Evolutionary conservation across 2,888 invertebrate genomes (phyloP).

Genomic region (Plebejus argus): DNA sequence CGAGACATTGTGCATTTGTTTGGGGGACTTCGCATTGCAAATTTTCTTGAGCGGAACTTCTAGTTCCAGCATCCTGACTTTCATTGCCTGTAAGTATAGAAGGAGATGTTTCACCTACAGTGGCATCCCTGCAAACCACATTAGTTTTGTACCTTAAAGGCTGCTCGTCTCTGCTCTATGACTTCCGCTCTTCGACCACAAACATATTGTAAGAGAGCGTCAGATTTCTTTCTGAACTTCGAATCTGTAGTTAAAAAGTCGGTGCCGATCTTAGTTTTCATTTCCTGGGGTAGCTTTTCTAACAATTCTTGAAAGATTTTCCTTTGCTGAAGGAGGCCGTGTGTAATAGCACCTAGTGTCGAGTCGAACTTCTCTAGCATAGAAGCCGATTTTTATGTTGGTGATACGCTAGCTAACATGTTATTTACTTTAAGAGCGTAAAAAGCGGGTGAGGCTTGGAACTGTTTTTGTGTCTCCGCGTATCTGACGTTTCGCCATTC

Average conservation of each 20-base stretch:
- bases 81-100: slow-evolving; percentile 6
- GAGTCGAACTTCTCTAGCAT: slow-evolving; percentile 37
- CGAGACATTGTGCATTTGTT: slow-evolving; percentile 20
- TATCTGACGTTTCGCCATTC: slow-evolving; percentile 33
- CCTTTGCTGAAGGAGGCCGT: too few relatives aligned
- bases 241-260: slow-evolving; percentile 35
- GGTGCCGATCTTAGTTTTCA: slow-evolving; percentile 30
- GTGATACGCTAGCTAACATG: slow-evolving; percentile 30
- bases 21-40: neutral
- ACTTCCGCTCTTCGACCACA: slow-evolving; percentile 37
- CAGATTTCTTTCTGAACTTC: slow-evolving; percentile 35
- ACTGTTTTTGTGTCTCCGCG: slow-evolving; percentile 34
- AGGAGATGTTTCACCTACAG: neutral
- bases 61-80: slow-evolving; percentile 12
- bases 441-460: slow-evolving; percentile 35
- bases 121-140: too few relatives aligned
- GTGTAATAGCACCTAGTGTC: slow-evolving; percentile 37
- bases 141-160: slow-evolving; percentile 18
- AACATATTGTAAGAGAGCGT: slow-evolving; percentile 37
- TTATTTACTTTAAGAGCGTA: slow-evolving; percentile 33
- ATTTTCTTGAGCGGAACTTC: slow-evolving; percentile 14
- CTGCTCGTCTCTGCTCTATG: slow-evolving; percentile 32
- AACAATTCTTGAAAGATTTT: neutral
- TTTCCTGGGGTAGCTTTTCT: neutral
- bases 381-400: slow-evolving; percentile 18